A percentile compares a stretch with the other conserved stretches of the same genome.
Conservation (phyloP, 2,113 vertebrate genomes). For the Bombycilla garrulus region DNA sequence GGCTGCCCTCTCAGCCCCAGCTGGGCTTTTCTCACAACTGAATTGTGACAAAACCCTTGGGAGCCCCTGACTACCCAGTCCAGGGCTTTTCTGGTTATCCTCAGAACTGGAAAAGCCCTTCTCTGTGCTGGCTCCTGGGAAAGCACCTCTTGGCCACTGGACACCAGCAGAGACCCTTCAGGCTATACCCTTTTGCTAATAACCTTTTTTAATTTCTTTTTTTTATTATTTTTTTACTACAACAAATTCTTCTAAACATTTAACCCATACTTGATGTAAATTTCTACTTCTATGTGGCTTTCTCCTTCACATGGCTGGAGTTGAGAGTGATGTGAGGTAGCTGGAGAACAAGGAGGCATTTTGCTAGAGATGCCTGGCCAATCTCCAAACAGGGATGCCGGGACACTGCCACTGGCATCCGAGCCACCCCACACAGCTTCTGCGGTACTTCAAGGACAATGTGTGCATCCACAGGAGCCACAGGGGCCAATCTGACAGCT, state of each 20-base stretch:
- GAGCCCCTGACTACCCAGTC: not conserved
- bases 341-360: not conserved
- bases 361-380: not conserved
- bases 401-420: not conserved
- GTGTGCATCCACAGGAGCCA: not conserved
- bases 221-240: not conserved
- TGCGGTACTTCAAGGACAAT: rapidly evolving
- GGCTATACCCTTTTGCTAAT: not conserved
- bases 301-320: not conserved
- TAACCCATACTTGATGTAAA: not conserved
- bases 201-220: rapidly evolving
- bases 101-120: not conserved
- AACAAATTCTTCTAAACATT: not conserved
- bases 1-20: not conserved
- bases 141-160: not conserved
- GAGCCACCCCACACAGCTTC: not conserved
- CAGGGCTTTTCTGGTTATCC: not conserved
- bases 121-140: not conserved
- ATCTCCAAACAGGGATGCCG: rapidly evolving
- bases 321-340: not conserved
- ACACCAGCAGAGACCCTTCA: not conserved
- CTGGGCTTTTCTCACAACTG: not conserved
- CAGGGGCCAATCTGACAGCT: not conserved
- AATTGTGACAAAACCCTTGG: not conserved
- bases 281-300: not conserved